Base-by-base conservation (phyloP, 2,888 invertebrate genomes). In the Chymomyza procnemis region DNA sequence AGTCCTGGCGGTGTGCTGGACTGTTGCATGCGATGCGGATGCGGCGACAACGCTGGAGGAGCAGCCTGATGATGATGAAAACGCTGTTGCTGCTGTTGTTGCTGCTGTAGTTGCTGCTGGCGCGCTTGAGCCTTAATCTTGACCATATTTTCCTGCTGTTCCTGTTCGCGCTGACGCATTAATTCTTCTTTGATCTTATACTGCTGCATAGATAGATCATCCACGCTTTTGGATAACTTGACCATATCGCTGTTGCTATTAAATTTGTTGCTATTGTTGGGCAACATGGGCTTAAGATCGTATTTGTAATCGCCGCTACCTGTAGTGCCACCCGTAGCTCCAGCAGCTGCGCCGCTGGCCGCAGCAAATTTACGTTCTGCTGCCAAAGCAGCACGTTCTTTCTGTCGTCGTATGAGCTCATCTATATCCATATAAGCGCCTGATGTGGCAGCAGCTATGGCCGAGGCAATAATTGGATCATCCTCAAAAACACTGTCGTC, bases 401-500 rank as follows among this genome's bases (percentile, higher is more conserved):
- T 90, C 65, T 90, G 89, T 2, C 89, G 85, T 34, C 89, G 74
- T 47, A 91, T 86, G 54, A 91, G 76, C 76, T 91, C 91, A 14
- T 90, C 90, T 57, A 91, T 91, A 66, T 91, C 91, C 91, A 91
- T 90, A 68, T 88, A 90, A 59, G 91, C 90, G 26, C 90, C 91
- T 34, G 91, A 90, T 58, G 91, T 90, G 52, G 91, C 91, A 1
- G 91, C 91, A 3, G 91, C 90, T 46, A 91, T 90, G 58, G 91
- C 91, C 41, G 91, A 90, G 2, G 90, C 90, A 64, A 91, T 91
- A 57, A 91, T 89, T n/a, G 91, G 91, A 82, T 91, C 91, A 64
- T 91, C 91, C 81, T 91, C 91, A 61, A 91, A 91, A 21, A 91
- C 90, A 64, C 91, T 91, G 75, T 91, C 91, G 60, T 91, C 91